Evolutionary conservation across 1,140 invertebrate genomes (phyloP), one percentile per base, ranked within the genome.

Genomic region (Calosoma granatense): DNA sequence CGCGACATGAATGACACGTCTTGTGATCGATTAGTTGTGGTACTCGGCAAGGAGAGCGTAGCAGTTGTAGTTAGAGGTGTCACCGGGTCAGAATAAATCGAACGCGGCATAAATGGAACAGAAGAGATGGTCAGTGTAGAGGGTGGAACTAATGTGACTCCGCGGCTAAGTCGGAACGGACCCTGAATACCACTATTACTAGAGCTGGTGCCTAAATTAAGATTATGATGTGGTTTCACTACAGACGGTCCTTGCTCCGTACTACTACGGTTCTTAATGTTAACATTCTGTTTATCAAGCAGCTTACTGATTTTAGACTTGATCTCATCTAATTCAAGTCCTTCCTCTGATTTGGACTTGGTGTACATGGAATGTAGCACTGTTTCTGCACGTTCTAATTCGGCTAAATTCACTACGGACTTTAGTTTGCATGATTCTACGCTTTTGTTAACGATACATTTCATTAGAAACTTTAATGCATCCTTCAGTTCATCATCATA

Each of bases 301-400:
- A 54, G 14, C 15, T 54, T 54, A 54, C 30, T 12, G 21, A 54
- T 54, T 54, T 54, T 54, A 12, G 19, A 14, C 21, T 54, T 54
- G 3, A 54, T 51, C 15, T 56, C 17, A 30, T 55, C 53, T 12
- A 20, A 22, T 15, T 63, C 62, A 39, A 51, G 14, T 2, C 20
- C 55, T 12, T 74, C 67, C 59, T 74, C 71, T 15, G 67, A 66
- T 57, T 65, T 67, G 53, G 68, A 70, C 52, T 73, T 71, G 1
- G 75, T 62, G 39, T 76, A 72, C 23, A 73, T 71, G 53, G 74
- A 72, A 59, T 81, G 76, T 2, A 85, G 66, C 1, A 84, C 70
- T 51, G 64, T 72, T 52, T 78, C 67, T 6, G 76, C 74, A n/a
- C 82, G 68, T 65, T 84, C 81, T 52, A 82, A 61, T 55, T 81